Evolutionary conservation across 2,113 vertebrate species (phyloP), one percentile per base, ranked within the genome.

Genomic region (Cephalopholis sonnerati): DNA sequence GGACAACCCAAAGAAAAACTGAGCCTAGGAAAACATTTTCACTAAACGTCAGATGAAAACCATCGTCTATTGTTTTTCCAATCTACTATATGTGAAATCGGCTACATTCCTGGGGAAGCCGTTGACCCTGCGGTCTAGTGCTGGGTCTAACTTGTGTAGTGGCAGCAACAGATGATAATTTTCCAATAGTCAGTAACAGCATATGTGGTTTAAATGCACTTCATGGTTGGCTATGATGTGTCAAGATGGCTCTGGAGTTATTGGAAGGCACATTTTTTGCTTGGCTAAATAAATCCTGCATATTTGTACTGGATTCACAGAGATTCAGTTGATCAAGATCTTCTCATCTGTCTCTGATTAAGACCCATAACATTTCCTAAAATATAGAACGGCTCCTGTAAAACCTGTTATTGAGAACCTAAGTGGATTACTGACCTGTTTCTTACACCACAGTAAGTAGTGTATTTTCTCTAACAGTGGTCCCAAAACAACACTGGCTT

Each of bases 401-500:
- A 64, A 64, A 58, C 2, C 1, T 15, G 20, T 66, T 7, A 5
- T 15, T 1, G 12, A 29, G 7, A 59, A n/a, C 12, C 18, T 69
- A n/a, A 32, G 29, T 67, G 13, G 16, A 53, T 54, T 46, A 32
- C 32, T 25, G 48, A 50, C 4, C 25, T 12, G 18, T 29, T 41
- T 69, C 48, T 63, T 17, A 41, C 44, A 46, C 41, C 0, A 18
- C 12, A 64, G 39, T 44, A 53, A 68, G 8, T 9, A 39, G 48
- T 64, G 17, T 27, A 41, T 39, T 58, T 66, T 59, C 54, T 27
- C 24, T 17, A 18, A 53, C 32, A 22, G 20, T 36, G 16, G 5
- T 24, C 50, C 46, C 39, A 57, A 41, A 62, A 50, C 65, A 69
- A 58, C 50, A 59, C 16, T 59, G 41, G 32, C 24, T 66, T 61